These are phyloP conservation scores for Atta colombica DNA, from an alignment of 1,140 invertebrate species.

Conservation along the genomic window DNA sequence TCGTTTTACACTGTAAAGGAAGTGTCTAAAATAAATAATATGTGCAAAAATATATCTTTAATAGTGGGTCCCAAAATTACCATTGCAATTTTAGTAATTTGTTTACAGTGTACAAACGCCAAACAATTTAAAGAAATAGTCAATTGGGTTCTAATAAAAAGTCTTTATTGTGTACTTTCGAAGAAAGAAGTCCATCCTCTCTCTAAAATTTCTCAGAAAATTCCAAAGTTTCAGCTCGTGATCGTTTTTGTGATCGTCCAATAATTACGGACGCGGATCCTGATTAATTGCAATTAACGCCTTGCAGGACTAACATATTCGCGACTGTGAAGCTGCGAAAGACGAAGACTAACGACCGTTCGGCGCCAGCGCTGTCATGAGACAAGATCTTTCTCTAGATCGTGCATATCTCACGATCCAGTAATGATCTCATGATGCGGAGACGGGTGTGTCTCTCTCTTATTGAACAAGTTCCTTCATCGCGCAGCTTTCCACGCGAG, in stretches of 20 bases:
- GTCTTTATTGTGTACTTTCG: neutral
- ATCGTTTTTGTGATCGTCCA: neutral
- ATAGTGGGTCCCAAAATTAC: no score
- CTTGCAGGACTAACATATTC: constrained; percentile 93
- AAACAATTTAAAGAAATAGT: neutral
- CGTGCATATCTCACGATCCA: constrained; percentile 31
- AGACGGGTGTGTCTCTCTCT: constrained; percentile 31
- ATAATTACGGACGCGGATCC: neutral
- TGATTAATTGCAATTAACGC: constrained; percentile 46
- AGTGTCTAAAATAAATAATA: no score
- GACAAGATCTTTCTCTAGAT: constrained; percentile 75
- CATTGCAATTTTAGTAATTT: no score
- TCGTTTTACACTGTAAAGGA: neutral
- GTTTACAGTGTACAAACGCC: no score
- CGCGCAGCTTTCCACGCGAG: constrained; percentile 38
- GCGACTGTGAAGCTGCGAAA: constrained; percentile 95
- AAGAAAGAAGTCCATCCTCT: no score
- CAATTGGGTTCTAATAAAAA: neutral
- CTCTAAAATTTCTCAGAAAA: neutral
- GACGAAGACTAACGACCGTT: constrained; percentile 94
- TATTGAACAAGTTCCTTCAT: constrained; percentile 70
- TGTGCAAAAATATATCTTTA: no score
- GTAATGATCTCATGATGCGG: constrained; percentile 36
- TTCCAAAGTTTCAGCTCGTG: neutral
- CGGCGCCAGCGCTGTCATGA: constrained; percentile 89